Conservation (phyloP, 2,888 invertebrate genomes). For the Itoplectis maculator region DNA sequence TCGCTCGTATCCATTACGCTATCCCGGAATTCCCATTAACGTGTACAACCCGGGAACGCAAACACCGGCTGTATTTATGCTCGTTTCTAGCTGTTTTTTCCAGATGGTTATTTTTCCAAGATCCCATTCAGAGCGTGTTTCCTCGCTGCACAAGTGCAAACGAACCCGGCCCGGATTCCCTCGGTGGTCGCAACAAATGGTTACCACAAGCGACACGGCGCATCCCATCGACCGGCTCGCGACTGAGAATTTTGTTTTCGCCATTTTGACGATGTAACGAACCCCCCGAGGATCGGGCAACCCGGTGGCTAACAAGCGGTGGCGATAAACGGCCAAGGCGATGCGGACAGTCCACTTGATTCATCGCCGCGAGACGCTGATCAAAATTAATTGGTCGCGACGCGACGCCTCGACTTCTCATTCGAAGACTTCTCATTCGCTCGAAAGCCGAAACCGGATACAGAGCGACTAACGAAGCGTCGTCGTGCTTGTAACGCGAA, state of each 20-base stretch:
- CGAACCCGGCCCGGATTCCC: background rate
- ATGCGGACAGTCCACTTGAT: background rate
- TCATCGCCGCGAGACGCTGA: background rate
- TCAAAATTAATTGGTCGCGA: background rate
- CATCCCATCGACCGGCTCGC: background rate
- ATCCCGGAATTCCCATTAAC: background rate
- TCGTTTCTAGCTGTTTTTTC: too few relatives aligned
- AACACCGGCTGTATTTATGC: too few relatives aligned
- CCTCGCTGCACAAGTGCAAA: too few relatives aligned
- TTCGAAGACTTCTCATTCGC: background rate
- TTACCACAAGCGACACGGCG: background rate
- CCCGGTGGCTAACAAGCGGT: background rate
- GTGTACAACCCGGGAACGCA: too few relatives aligned
- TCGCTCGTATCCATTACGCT: background rate
- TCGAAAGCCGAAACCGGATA: background rate
- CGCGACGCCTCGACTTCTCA: background rate
- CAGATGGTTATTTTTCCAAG: too few relatives aligned
- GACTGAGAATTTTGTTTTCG: background rate
- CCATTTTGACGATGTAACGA: background rate
- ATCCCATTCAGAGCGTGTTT: too few relatives aligned
- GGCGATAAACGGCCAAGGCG: background rate
- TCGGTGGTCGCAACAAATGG: background rate
- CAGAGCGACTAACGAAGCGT: constrained; percentile 25
- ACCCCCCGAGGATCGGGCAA: background rate
- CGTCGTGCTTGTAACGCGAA: background rate